Evolutionary conservation across 2,888 invertebrate genomes (phyloP).

Genomic region (Rhagium mordax): DNA sequence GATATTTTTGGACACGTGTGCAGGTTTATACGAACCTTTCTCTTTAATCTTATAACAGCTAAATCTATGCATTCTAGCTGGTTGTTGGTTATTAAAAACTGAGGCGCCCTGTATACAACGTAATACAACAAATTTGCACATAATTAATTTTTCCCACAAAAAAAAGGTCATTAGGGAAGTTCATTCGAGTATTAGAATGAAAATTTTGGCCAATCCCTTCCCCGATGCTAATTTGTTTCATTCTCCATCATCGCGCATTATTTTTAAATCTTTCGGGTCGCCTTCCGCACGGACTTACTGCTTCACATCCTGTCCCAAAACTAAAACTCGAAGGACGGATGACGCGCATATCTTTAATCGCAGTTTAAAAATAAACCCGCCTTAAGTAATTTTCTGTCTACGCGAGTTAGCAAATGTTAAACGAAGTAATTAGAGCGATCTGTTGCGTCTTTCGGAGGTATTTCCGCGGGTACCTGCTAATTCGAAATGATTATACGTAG

Average conservation of each 20-base stretch:
- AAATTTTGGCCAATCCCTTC: no score
- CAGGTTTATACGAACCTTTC: no score
- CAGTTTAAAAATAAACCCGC: background rate
- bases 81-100: no score
- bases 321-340: background rate
- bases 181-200: no score
- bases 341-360: conserved; percentile 13
- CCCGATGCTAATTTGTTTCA: background rate
- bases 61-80: no score
- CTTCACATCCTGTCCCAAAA: background rate
- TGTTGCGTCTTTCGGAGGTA: background rate
- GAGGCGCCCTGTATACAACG: no score
- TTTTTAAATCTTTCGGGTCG: background rate
- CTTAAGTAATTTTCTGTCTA: background rate
- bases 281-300: background rate
- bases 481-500: background rate
- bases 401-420: background rate
- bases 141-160: no score
- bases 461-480: background rate
- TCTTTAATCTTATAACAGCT: no score
- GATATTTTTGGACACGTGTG: no score
- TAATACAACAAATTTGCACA: no score
- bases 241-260: background rate
- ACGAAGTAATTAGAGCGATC: background rate
- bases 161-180: no score